A percentile compares a stretch with the other conserved stretches of the same genome.
These are phyloP conservation scores for Thunnus maccoyii DNA, from an alignment of 2,113 vertebrate species.

Conservation along the genomic window DNA sequence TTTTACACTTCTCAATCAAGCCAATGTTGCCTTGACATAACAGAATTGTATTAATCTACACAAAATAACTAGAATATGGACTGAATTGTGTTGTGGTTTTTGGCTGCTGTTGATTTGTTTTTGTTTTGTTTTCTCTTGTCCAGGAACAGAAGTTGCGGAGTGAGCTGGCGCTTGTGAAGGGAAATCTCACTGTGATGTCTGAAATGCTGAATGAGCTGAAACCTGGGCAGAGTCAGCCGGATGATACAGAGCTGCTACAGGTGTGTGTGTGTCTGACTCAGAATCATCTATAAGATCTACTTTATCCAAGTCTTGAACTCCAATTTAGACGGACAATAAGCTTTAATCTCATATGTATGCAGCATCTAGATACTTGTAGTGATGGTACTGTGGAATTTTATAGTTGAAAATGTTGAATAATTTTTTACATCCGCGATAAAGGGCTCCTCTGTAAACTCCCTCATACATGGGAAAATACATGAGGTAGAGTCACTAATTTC, in stretches of 20 bases:
- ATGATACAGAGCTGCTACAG: slow-evolving; percentile 93
- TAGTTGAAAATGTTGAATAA: too few species aligned
- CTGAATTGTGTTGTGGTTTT: background rate
- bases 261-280: slow-evolving; percentile 72
- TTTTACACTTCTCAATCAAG: too few species aligned
- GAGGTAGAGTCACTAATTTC: too few species aligned
- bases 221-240: slow-evolving; percentile 86
- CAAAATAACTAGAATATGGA: background rate
- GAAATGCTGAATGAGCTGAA: slow-evolving; percentile 94
- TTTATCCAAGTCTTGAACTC: too few species aligned
- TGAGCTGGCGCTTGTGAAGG: slow-evolving; percentile 93
- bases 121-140: background rate
- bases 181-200: slow-evolving; percentile 94
- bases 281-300: background rate
- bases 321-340: too few species aligned
- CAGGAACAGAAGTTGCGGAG: slow-evolving; percentile 91
- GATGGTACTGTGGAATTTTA: too few species aligned
- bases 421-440: too few species aligned
- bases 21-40: background rate
- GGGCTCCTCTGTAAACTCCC: too few species aligned
- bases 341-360: too few species aligned
- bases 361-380: too few species aligned
- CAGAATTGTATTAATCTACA: background rate
- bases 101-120: background rate
- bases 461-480: too few species aligned